Base-by-base conservation (phyloP, 92 coral and sea anemone species). In the Zoanthus sociatus region DNA sequence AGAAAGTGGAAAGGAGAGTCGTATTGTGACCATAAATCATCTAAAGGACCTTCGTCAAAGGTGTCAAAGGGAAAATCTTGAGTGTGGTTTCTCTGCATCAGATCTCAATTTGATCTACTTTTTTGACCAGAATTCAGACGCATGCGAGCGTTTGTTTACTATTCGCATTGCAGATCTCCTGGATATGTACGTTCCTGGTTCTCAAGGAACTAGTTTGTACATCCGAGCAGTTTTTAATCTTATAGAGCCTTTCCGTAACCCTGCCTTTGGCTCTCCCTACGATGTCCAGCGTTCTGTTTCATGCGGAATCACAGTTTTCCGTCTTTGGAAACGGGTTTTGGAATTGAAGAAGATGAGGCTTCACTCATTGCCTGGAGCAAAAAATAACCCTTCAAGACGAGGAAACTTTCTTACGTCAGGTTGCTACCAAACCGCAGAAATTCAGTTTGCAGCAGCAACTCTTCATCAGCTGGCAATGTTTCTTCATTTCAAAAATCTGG, bases 381-480 rank as follows among this genome's bases (percentile, higher is more conserved):
- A 86, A 32, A 47, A 45, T 44, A 73, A 90, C 50, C 90, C 90
- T 5, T 21, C 90, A 15, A 73, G 64, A 21, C 42, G 79, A 30
- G 92, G 90, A 6, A 53, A 63, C 4, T 86, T 86, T 48, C 21
- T 90, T 8, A 86, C 89, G 3, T 77, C 42, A 6, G 92, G 92
- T 26, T 90, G 84, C 72, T 85, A 86, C 31, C 55, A 78, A 20
- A 90, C 83, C 10, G 92, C 89, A 0, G 92, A 90, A 90, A 54
- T 90, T 76, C 33, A 78, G 67, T 90, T 90, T 77, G 76, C 92
- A 4, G 92, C 92, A 26, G 94, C 94, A 46, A 85, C 94, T 30
- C 26, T 68, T 20, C 94, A 92, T 17, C 94, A 92, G 84, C 92
- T 92, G 21, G 90, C 88, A 53, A 85, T 92, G 94, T 86, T 82